phyloP scores from a whole-genome alignment of 2,113 vertebrate species.

The Cnemophilus loriae region DNA sequence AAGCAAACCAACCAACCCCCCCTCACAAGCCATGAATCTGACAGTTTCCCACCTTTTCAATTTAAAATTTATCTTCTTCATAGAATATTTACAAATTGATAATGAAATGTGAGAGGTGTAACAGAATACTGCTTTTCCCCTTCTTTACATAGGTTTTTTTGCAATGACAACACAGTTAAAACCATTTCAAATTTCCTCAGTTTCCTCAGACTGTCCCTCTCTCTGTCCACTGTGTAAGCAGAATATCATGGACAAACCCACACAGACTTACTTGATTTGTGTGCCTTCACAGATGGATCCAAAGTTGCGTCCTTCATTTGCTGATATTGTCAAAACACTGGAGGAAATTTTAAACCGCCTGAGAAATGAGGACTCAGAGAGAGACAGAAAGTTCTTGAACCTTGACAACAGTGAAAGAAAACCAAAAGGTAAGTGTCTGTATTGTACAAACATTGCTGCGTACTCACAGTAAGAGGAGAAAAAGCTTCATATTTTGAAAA shows the following conservation, averaged over 20 bases:
- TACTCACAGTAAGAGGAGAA: neutral
- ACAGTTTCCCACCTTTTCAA: neutral
- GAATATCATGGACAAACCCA: neutral
- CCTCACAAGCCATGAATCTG: neutral
- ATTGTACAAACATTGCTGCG: neutral
- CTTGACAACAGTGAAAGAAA: constrained; percentile 79
- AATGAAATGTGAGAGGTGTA: neutral
- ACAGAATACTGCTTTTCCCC: neutral
- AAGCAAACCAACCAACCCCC: neutral
- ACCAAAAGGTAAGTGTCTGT: constrained; percentile 77
- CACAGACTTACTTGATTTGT: neutral
- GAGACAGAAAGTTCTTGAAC: constrained; percentile 69
- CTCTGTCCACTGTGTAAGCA: neutral
- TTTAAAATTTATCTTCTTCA: neutral
- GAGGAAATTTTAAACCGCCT: constrained; percentile 81
- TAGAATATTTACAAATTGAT: neutral
- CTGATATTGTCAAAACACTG: constrained; percentile 82
- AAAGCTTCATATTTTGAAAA: neutral
- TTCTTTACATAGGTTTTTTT: neutral
- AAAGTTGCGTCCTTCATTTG: constrained; percentile 89
- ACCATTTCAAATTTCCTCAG: neutral
- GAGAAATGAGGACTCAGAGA: constrained; percentile 79
- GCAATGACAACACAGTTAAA: neutral
- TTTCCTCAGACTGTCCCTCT: neutral
- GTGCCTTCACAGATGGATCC: constrained; percentile 86